phyloP scores from a whole-genome alignment of 2,113 vertebrate species.

The Narcine bancroftii region DNA sequence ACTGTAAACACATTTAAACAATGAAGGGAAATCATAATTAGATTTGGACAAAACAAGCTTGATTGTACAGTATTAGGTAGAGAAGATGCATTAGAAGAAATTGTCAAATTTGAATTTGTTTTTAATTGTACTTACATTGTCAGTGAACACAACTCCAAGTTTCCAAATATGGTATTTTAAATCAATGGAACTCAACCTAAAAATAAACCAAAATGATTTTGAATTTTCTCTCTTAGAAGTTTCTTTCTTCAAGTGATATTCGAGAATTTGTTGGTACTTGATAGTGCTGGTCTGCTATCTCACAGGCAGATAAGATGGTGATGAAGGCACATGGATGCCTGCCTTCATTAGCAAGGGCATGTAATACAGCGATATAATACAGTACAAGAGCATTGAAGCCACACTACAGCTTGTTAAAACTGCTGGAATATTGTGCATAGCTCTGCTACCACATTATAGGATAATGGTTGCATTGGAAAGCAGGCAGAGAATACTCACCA shows the following conservation, averaged over 20 bases:
- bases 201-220: conserved; percentile 43
- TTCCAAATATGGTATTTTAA: conserved; percentile 96
- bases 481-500: too few relatives aligned
- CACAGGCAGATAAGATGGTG: neutral
- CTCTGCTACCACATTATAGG: too few relatives aligned
- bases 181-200: conserved; percentile 88
- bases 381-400: too few relatives aligned
- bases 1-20: neutral
- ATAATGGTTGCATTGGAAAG: too few relatives aligned
- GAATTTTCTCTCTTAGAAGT: neutral
- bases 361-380: too few relatives aligned
- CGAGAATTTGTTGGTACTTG: neutral
- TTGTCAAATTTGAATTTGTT: neutral
- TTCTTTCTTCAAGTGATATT: neutral
- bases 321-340: too few relatives aligned
- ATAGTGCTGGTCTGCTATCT: neutral
- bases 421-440: too few relatives aligned
- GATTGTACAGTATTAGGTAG: neutral
- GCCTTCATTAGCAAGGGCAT: too few relatives aligned
- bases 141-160: conserved; percentile 91
- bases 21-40: neutral
- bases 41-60: neutral
- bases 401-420: too few relatives aligned
- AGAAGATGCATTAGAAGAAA: neutral
- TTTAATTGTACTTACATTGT: conserved; percentile 74